Evolutionary conservation across 2,888 invertebrate species (phyloP).

Genomic region (Atethmia centrago): DNA sequence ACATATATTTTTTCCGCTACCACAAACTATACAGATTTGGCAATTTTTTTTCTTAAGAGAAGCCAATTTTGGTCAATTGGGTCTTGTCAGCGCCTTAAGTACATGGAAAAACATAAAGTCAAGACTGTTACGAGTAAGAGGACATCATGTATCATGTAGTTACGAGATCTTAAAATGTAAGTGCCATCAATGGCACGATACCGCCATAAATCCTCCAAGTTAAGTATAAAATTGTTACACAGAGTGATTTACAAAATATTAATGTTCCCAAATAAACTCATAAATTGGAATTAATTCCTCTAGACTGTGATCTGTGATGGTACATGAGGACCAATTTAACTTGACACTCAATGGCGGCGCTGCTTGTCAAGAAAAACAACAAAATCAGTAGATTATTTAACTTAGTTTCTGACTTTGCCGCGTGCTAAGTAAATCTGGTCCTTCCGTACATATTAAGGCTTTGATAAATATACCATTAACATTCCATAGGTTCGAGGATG

Average conservation of each 20-base stretch:
- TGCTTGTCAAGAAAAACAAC: not conserved
- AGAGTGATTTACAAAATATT: slow-evolving; percentile 58
- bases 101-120: slow-evolving; percentile 6
- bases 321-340: slow-evolving; percentile 1
- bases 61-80: too few relatives aligned
- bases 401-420: not conserved
- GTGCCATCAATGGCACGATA: slow-evolving; percentile 44
- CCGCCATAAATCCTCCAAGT: slow-evolving; percentile 51
- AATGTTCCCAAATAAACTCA: slow-evolving; percentile 66
- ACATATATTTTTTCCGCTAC: too few relatives aligned
- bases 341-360: slow-evolving; percentile 4
- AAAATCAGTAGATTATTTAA: not conserved
- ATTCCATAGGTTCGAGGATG: slow-evolving; percentile 74
- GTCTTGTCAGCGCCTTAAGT: not conserved
- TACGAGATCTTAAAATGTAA: slow-evolving; percentile 46
- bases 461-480: slow-evolving; percentile 86
- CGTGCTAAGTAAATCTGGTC: slow-evolving; percentile 31
- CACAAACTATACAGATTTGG: too few relatives aligned
- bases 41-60: too few relatives aligned
- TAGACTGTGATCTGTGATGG: slow-evolving; percentile 45
- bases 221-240: slow-evolving; percentile 51
- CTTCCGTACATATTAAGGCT: slow-evolving; percentile 67
- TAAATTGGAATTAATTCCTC: slow-evolving; percentile 78
- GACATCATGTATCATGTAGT: slow-evolving; percentile 44
- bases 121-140: slow-evolving; percentile 14